Evolutionary conservation across 2,113 vertebrate genomes (phyloP).

Genomic region (Mobula birostris): DNA sequence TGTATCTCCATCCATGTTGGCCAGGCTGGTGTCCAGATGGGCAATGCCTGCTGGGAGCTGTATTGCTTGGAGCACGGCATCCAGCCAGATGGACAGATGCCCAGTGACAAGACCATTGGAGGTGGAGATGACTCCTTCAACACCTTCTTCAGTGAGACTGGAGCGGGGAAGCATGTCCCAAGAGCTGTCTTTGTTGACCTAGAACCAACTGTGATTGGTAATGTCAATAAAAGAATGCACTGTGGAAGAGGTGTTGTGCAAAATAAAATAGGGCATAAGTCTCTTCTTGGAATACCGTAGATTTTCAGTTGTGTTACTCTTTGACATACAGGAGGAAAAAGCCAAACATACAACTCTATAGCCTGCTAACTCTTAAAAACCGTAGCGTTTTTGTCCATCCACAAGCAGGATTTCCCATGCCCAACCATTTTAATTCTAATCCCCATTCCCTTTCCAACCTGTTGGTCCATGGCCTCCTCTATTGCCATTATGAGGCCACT

Average conservation of each 20-base stretch:
- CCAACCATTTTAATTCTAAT: no score
- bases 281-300: neutral
- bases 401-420: no score
- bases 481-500: no score
- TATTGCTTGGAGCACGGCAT: conserved; percentile 61
- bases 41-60: conserved; percentile 63
- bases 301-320: neutral
- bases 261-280: neutral
- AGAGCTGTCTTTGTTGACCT: conserved; percentile 57
- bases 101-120: conserved; percentile 57
- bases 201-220: conserved; percentile 60
- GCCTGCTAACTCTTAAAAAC: neutral
- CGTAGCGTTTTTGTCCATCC: no score
- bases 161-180: conserved; percentile 56
- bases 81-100: conserved; percentile 61
- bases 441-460: no score
- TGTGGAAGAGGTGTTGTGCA: neutral
- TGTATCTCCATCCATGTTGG: conserved; percentile 64
- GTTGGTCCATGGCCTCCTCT: no score
- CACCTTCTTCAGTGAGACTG: conserved; percentile 61
- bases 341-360: no score
- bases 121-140: conserved; percentile 61
- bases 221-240: conserved; percentile 37
- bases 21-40: conserved; percentile 63
- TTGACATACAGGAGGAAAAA: neutral